Percentiles rank a stretch among this genome's conserved stretches.
These are phyloP conservation scores for Andrena dorsata DNA, from an alignment of 2,888 invertebrate species.

Conservation along the genomic window DNA sequence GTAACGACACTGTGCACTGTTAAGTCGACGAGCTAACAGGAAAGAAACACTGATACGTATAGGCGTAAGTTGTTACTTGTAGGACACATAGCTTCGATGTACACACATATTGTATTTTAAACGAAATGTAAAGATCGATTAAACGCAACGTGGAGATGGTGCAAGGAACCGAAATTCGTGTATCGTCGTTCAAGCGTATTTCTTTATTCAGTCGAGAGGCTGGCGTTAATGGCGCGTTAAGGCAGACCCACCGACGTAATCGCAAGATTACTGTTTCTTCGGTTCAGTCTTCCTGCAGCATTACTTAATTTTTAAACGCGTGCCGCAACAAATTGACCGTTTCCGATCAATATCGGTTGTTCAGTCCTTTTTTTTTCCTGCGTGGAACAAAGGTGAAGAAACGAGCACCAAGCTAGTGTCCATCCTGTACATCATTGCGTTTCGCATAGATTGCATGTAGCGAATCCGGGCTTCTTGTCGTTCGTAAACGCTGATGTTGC, in stretches of 20 bases:
- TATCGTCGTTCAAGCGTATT: slow-evolving; percentile 36
- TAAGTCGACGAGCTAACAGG: slow-evolving; percentile 20
- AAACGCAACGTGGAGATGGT: slow-evolving; percentile 3
- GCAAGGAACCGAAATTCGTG: slow-evolving; percentile 18
- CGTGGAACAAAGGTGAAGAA: background rate
- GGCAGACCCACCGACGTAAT: slow-evolving; percentile 45
- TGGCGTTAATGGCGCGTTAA: slow-evolving; percentile 4
- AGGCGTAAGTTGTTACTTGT: slow-evolving; percentile 45
- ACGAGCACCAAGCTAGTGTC: background rate
- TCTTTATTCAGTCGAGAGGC: slow-evolving; percentile 14
- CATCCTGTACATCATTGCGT: slow-evolving; percentile 17
- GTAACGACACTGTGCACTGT: slow-evolving; percentile 33
- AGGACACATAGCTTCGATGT: slow-evolving; percentile 43
- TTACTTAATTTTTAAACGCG: slow-evolving; percentile 32
- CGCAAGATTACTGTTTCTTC: slow-evolving; percentile 31
- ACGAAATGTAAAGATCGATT: slow-evolving; percentile 38
- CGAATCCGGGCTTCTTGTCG: slow-evolving; percentile 7
- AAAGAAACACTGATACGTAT: slow-evolving; percentile 32
- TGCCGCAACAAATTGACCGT: slow-evolving; percentile 6
- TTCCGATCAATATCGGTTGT: background rate
- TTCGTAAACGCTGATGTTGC: slow-evolving; percentile 9
- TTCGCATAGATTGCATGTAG: slow-evolving; percentile 22
- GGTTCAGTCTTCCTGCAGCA: slow-evolving; percentile 45
- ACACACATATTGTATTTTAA: slow-evolving; percentile 57
- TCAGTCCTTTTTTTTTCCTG: slow-evolving; percentile 17